Evolutionary conservation across 2,797 vertebrate genomes (phyloP).

Genomic region (Petrocephalus sullivani): DNA sequence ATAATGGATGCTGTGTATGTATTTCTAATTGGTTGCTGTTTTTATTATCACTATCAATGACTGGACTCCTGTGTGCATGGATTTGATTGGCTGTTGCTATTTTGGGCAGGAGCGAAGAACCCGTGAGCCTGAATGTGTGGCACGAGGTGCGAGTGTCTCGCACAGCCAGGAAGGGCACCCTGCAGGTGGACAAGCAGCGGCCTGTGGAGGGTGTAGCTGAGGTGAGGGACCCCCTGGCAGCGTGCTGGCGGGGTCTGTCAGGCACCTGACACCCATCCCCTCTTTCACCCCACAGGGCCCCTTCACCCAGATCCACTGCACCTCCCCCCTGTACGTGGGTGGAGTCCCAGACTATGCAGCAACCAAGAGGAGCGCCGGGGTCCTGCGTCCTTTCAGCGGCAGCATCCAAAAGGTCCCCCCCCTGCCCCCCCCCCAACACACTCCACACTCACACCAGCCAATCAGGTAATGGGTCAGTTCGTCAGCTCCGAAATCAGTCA

Average conservation of each 20-base stretch:
- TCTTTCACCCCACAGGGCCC: slow-evolving; percentile 69
- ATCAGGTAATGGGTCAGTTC: too few relatives aligned
- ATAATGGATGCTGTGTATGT: not conserved
- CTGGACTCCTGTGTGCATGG: not conserved
- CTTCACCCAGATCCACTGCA: slow-evolving; percentile 96
- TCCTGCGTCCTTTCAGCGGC: slow-evolving; percentile 76
- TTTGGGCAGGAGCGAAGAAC: slow-evolving; percentile 73
- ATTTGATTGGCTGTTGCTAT: slow-evolving; percentile 7
- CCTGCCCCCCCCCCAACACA: not conserved
- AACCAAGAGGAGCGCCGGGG: slow-evolving; percentile 76
- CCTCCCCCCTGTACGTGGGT: slow-evolving; percentile 82
- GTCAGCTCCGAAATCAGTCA: not conserved
- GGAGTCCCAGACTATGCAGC: slow-evolving; percentile 80
- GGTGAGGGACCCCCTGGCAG: slow-evolving; percentile 54
- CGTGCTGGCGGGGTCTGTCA: not conserved
- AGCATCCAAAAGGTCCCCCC: slow-evolving; percentile 80
- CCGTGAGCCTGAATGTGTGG: slow-evolving; percentile 75
- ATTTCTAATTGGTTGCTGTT: not conserved
- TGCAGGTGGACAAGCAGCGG: slow-evolving; percentile 85
- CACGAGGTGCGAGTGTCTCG: slow-evolving; percentile 84
- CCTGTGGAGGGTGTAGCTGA: slow-evolving; percentile 79
- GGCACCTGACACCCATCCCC: not conserved
- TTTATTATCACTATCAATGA: not conserved
- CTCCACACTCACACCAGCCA: not conserved
- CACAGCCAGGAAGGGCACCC: slow-evolving; percentile 85